Percentiles rank a stretch among this genome's conserved stretches.
Evolutionary conservation across 1,140 invertebrate genomes (phyloP).

Genomic region (Cephus cinctus): DNA sequence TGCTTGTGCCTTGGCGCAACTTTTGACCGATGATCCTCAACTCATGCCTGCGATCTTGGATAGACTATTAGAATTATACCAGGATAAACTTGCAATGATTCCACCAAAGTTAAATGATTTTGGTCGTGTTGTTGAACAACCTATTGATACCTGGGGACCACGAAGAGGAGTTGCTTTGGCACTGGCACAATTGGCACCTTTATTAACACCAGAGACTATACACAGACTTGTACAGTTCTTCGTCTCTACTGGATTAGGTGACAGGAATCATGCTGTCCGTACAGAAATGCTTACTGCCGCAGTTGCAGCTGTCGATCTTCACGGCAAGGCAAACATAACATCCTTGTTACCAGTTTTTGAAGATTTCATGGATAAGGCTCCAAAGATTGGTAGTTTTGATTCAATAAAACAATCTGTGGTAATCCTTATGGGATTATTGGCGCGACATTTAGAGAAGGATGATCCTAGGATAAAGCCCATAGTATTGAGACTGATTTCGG

Average conservation of each 20-base stretch:
- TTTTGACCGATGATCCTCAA: conserved; percentile 61
- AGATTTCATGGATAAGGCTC: conserved; percentile 85
- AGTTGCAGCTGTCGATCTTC: conserved; percentile 84
- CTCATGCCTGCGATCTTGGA: conserved; percentile 62
- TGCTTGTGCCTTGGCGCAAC: conserved; percentile 70
- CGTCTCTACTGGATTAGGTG: conserved; percentile 83
- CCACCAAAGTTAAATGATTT: conserved; percentile 88
- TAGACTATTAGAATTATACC: conserved; percentile 72
- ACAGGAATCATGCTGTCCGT: conserved; percentile 80
- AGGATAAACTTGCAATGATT: conserved; percentile 75
- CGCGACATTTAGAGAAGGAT: conserved; percentile 89
- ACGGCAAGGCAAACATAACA: conserved; percentile 75
- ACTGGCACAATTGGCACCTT: conserved; percentile 70
- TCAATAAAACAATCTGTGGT: conserved; percentile 93
- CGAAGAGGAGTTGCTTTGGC: conserved; percentile 85
- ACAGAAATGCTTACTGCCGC: conserved; percentile 91
- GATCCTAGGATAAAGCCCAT: conserved; percentile 90
- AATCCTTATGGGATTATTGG: conserved; percentile 94
- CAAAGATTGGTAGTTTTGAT: conserved; percentile 88
- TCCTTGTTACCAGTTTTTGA: conserved; percentile 85
- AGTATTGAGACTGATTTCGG: conserved; percentile 84
- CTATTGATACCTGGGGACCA: conserved; percentile 85
- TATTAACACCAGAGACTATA: conserved; percentile 69
- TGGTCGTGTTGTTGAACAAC: conserved; percentile 82
- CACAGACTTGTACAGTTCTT: conserved; percentile 77